phyloP scores from a whole-genome alignment of 2,888 invertebrate species.

The Phytoseiulus persimilis region DNA sequence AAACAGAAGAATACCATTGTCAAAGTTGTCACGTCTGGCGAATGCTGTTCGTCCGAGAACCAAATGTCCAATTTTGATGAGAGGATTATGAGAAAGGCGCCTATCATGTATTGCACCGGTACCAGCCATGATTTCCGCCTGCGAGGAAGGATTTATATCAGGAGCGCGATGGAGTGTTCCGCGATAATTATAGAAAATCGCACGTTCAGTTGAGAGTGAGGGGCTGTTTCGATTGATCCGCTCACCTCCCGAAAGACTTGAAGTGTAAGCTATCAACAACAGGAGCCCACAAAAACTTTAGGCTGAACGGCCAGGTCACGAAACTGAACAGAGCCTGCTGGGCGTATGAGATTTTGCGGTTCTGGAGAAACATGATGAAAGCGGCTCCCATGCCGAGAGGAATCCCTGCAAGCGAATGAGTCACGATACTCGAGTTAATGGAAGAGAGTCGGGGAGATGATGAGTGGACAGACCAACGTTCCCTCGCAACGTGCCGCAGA shows the following conservation, averaged over 20 bases:
- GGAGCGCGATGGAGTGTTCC: conserved; percentile 32
- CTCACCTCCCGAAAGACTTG: conserved; percentile 44
- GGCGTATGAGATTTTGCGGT: conserved; percentile 80
- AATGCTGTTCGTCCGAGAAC: conserved; percentile 59
- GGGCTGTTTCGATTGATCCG: too few species aligned
- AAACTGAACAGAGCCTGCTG: conserved; percentile 81
- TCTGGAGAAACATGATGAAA: conserved; percentile 88
- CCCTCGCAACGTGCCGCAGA: neutral
- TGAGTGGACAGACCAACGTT: too few species aligned
- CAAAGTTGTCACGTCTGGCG: conserved; percentile 66
- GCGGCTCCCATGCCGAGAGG: conserved; percentile 88
- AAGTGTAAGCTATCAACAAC: conserved; percentile 87
- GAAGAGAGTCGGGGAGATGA: too few species aligned
- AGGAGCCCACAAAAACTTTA: conserved; percentile 96
- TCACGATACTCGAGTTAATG: neutral
- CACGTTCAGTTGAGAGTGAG: too few species aligned
- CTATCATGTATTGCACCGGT: conserved; percentile 80
- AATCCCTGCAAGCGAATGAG: conserved; percentile 60
- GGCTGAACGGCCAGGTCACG: conserved; percentile 75
- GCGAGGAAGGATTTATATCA: conserved; percentile 61
- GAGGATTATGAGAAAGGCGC: conserved; percentile 76
- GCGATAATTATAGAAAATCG: too few species aligned
- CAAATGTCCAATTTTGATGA: conserved; percentile 67
- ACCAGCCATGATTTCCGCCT: conserved; percentile 81
- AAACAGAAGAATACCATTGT: conserved; percentile 79